Percentiles rank a stretch among this genome's conserved stretches.
Conservation (phyloP, 2,888 invertebrate species). For the Brenthis hecate region DNA sequence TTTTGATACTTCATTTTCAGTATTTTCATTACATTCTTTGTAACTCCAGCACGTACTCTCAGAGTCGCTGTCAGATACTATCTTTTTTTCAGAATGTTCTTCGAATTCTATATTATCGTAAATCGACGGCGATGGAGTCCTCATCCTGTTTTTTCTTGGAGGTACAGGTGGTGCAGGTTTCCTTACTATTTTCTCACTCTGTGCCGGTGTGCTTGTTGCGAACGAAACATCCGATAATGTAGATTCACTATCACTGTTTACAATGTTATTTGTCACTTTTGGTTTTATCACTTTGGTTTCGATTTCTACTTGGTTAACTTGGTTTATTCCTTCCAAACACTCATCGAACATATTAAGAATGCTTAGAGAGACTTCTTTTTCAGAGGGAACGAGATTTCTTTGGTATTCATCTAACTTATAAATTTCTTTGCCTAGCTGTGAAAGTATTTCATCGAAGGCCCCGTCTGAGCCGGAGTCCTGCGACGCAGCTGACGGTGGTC, state of each 20-base stretch:
- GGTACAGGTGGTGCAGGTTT: slow-evolving; percentile 58
- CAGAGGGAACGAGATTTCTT: slow-evolving; percentile 57
- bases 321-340: slow-evolving; percentile 68
- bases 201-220: slow-evolving; percentile 63
- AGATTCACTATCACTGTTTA: slow-evolving; percentile 66
- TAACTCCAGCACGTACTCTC: slow-evolving; percentile 78
- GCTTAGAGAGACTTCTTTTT: slow-evolving; percentile 66
- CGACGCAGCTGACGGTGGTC: slow-evolving; percentile 50
- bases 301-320: slow-evolving; percentile 33
- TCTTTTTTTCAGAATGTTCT: slow-evolving; percentile 34
- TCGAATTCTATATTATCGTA: slow-evolving; percentile 55
- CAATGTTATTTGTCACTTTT: slow-evolving; percentile 45
- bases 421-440: slow-evolving; percentile 75
- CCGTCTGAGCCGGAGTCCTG: slow-evolving; percentile 56
- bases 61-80: slow-evolving; percentile 65
- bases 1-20: slow-evolving; percentile 54
- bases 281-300: slow-evolving; percentile 40
- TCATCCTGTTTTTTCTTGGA: slow-evolving; percentile 58
- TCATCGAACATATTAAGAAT: slow-evolving; percentile 77
- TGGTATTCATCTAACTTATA: slow-evolving; percentile 76
- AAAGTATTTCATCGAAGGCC: slow-evolving; percentile 77
- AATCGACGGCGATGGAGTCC: slow-evolving; percentile 54
- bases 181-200: slow-evolving; percentile 49
- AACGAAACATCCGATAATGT: slow-evolving; percentile 60
- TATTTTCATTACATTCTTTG: slow-evolving; percentile 67